A percentile compares a stretch with the other conserved stretches of the same genome.
These are phyloP conservation scores for Ladona fulva DNA, from an alignment of 1,140 invertebrate species.

Conservation along the genomic window DNA sequence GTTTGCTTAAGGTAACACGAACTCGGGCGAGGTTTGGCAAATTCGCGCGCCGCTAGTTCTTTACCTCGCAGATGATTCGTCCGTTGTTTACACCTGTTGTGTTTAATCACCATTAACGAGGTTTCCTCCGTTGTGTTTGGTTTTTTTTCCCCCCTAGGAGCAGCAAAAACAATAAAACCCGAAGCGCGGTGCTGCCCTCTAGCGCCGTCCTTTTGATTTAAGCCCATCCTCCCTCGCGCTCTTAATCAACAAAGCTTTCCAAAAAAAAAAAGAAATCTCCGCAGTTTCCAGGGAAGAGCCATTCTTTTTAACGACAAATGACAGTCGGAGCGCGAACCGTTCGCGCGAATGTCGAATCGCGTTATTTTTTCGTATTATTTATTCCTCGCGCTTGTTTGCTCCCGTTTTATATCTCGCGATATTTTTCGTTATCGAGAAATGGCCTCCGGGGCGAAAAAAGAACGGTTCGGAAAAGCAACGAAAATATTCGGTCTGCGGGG, in stretches of 20 bases:
- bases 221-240: neutral
- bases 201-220: neutral
- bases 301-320: neutral
- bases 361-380: neutral
- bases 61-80: neutral
- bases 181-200: neutral
- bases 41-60: neutral
- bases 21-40: neutral
- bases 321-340: neutral
- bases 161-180: neutral
- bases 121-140: neutral
- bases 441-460: too few relatives aligned
- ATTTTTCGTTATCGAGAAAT: too few relatives aligned
- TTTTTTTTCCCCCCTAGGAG: neutral
- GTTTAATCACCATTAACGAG: constrained; percentile 9
- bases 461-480: too few relatives aligned
- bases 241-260: constrained; percentile 6
- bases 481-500: too few relatives aligned
- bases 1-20: too few relatives aligned
- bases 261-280: neutral
- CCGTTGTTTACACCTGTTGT: neutral
- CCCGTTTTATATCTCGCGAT: too few relatives aligned
- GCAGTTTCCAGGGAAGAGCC: neutral
- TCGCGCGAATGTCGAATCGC: neutral
- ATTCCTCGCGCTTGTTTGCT: too few relatives aligned